A percentile compares a stretch with the other conserved stretches of the same genome.
Conservation (phyloP, 2,888 invertebrate species). For the Ecdyonurus torrentis region DNA sequence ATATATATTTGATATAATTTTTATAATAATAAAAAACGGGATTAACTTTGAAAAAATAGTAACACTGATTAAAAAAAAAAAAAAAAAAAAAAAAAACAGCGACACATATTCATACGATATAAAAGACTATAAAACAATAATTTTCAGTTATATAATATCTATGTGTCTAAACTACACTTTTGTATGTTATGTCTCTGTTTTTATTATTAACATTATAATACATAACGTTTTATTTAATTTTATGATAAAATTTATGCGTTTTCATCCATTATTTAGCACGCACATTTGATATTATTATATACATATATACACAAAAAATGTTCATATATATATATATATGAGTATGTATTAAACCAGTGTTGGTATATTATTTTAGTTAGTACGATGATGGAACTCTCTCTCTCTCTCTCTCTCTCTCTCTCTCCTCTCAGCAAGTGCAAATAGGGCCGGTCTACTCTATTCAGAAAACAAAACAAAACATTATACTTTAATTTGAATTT, state of each 20-base stretch:
- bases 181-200: background rate
- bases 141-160: background rate
- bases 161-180: too few species aligned
- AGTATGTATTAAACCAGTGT: too few species aligned
- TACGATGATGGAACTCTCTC: too few species aligned
- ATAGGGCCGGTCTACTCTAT: too few species aligned
- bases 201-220: background rate
- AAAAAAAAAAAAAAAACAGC: background rate
- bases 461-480: too few species aligned
- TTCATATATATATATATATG: background rate
- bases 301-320: background rate
- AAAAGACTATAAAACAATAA: background rate
- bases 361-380: too few species aligned
- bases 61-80: background rate
- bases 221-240: background rate
- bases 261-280: background rate
- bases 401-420: too few species aligned
- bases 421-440: too few species aligned
- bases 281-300: too few species aligned
- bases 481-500: too few species aligned
- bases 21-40: background rate
- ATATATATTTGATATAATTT: background rate
- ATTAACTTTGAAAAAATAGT: background rate
- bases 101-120: background rate
- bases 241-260: background rate